These are phyloP conservation scores for Cyanoderma ruficeps DNA, from an alignment of 2,113 vertebrate genomes.

Conservation along the genomic window DNA sequence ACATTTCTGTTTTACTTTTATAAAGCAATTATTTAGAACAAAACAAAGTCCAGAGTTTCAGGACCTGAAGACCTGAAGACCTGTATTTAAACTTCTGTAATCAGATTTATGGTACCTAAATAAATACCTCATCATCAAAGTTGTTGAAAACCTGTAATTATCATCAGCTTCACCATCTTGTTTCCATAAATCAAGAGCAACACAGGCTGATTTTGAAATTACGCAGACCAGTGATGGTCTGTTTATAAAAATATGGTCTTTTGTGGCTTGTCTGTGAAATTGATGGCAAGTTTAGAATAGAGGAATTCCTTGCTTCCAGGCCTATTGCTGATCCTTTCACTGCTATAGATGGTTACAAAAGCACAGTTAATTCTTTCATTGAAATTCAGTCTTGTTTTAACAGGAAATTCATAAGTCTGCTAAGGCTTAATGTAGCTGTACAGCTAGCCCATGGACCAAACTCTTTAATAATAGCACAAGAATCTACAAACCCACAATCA, in stretches of 20 bases:
- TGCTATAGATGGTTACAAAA: neutral
- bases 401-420: neutral
- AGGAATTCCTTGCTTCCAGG: neutral
- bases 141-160: conserved; percentile 28
- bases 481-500: neutral
- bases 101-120: conserved; percentile 34
- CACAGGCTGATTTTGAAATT: conserved; percentile 10
- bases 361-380: neutral
- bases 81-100: conserved; percentile 20
- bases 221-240: neutral
- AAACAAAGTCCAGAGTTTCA: neutral
- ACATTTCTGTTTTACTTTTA: neutral
- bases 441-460: neutral
- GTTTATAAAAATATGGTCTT: neutral
- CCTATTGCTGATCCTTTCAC: neutral
- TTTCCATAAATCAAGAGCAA: conserved; percentile 40
- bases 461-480: neutral
- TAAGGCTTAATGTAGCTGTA: neutral
- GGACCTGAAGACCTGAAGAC: neutral
- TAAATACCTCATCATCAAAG: conserved; percentile 42
- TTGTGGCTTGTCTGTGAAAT: neutral
- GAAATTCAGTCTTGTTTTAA: neutral
- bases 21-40: neutral
- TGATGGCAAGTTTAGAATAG: neutral
- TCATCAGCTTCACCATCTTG: conserved; percentile 2